Percentiles rank a stretch among this genome's conserved stretches.
phyloP scores from a whole-genome alignment of 2,113 vertebrate species.

The Plecturocebus donacophilus region DNA sequence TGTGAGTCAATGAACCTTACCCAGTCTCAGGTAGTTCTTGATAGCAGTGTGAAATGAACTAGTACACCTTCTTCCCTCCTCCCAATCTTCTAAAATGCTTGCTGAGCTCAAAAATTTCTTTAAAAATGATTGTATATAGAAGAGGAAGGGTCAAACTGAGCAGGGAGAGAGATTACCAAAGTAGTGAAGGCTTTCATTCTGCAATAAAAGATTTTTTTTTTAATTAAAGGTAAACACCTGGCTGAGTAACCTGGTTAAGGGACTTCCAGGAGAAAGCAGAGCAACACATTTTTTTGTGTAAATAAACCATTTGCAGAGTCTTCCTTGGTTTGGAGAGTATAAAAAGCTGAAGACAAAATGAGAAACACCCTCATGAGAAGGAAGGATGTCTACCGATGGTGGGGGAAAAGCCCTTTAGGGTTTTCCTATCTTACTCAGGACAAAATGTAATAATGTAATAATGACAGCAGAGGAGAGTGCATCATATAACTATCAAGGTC shows the following conservation, averaged over 20 bases:
- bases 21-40: no score
- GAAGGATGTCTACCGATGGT: background rate
- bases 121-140: background rate
- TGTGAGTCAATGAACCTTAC: no score
- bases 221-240: background rate
- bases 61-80: background rate
- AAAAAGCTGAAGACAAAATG: background rate
- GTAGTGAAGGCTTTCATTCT: background rate
- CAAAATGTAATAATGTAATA: accelerated
- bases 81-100: background rate
- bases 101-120: background rate
- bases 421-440: background rate
- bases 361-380: background rate
- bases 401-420: background rate
- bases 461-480: background rate
- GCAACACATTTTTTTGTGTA: background rate
- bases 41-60: no score
- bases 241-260: background rate
- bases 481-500: background rate
- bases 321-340: background rate
- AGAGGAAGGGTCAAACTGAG: background rate
- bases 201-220: background rate
- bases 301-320: background rate
- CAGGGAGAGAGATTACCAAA: background rate
- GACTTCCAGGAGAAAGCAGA: background rate